Evolutionary conservation across 2,797 vertebrate genomes (phyloP), one percentile per base, ranked within the genome.

Genomic region (Thaleichthys pacificus): DNA sequence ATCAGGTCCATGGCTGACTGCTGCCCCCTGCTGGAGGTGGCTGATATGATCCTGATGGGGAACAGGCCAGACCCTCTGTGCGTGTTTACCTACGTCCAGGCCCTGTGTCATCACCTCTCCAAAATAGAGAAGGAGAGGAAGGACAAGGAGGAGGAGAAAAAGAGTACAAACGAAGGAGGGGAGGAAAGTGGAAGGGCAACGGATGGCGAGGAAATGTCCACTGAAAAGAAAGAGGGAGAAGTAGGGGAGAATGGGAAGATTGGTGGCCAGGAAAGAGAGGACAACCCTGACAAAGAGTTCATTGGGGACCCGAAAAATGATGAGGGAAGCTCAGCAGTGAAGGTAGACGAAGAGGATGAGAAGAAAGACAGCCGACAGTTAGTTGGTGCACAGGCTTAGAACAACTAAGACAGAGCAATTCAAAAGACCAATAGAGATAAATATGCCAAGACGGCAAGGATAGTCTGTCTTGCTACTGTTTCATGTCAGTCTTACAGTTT

Each of bases 31-130:
- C 91, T 99, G 93, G 98, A 99, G 42, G 97, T 99, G 56, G 89
- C 92, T 63, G 98, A 99, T 87, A 99, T 99, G 97, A 90, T 99
- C 87, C 91, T 98, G 88, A 99, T 98, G 98, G 96, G 97, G n/a
- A 94, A 95, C 80, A 91, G 94, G 74, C 98, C 97, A 0, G 97
- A 99, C 74, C 89, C 97, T 71, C 97, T 97, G 89, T 98, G 98
- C 14, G 96, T 99, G 77, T 99, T 99, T 92, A 99, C 97, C 51
- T 99, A 99, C 0, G 96, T 99, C 64, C 97, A 99, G 90, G 95
- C 97, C 71, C 95, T 99, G 73, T 98, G 95, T 90, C 98, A 98
- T 83, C 95, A 95, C 88, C 95, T 99, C 84, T 94, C 96, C 86
- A 97, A 97, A 87, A 95, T 97, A 14, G 97, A 99, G 88, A 94